A percentile compares a stretch with the other conserved stretches of the same genome.
Conservation (phyloP, 2,888 invertebrate genomes). For the Tetragnatha montana region DNA sequence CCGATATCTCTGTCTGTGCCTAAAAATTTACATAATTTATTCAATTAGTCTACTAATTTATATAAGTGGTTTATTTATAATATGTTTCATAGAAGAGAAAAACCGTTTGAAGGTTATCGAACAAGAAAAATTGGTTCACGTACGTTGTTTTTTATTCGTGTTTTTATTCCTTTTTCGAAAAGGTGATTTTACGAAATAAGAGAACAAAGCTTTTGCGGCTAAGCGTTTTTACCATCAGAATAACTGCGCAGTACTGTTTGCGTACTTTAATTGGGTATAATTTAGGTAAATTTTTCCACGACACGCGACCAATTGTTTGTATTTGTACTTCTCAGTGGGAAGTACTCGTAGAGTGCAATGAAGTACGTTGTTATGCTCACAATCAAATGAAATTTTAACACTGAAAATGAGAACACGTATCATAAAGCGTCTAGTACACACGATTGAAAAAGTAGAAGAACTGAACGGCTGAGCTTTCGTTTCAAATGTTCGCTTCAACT, state of each 20-base stretch:
- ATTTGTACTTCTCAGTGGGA: constrained; percentile 44
- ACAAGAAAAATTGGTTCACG: constrained; percentile 63
- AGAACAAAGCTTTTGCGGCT: constrained; percentile 64
- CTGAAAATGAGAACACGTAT: constrained; percentile 1
- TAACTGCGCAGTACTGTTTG: constrained; percentile 21
- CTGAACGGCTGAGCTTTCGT: constrained; percentile 30
- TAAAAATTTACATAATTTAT: constrained; percentile 35
- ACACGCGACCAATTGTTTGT: constrained; percentile 66
- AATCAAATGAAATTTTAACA: constrained; percentile 10
- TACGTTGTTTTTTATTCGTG: constrained; percentile 46
- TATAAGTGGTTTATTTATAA: constrained; percentile 36
- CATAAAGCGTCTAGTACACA: constrained; percentile 33
- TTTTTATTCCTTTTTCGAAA: constrained; percentile 37
- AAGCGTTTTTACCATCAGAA: constrained; percentile 33
- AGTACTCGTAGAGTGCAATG: constrained; percentile 42
- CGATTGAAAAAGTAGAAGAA: constrained; percentile 19
- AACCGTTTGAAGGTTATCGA: constrained; percentile 39
- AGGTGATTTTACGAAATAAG: constrained; percentile 60
- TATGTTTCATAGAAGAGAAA: constrained; percentile 40
- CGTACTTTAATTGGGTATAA: neutral
- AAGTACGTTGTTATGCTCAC: constrained; percentile 35
- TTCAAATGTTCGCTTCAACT: constrained; percentile 37
- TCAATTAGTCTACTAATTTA: constrained; percentile 57
- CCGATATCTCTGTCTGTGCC: constrained; percentile 34
- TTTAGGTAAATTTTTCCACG: constrained; percentile 40